Evolutionary conservation across 1,140 invertebrate genomes (phyloP), one percentile per base, ranked within the genome.

Genomic region (Drosophila rufa): DNA sequence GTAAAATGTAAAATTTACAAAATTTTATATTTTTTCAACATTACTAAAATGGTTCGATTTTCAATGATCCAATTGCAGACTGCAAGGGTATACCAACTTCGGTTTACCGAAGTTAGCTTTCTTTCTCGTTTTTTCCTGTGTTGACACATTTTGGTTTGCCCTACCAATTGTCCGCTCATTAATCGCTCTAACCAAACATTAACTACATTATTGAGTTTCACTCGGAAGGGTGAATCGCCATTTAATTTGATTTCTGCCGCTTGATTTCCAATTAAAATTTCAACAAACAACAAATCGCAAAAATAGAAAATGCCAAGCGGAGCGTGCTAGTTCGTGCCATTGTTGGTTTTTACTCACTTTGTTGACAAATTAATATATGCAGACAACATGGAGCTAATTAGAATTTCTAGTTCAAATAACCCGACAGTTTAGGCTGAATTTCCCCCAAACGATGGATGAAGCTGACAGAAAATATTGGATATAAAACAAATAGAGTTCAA

Each of bases 211-310:
- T 71, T 62, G 46, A 43, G 65, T 48, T 68, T 70, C 45, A 77
- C 46, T 70, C 51, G 50, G 68, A 47, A 56, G 45, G 51, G 51
- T 17, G 51, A 51, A 80, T 75, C 64, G 61, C 68, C 71, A 75
- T 86, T 89, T 84, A 89, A 89, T 78, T 89, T 60, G 64, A 68
- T 75, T 75, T 79, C 65, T 79, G 30, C 43, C 53, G 45, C 45
- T 65, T 70, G 58, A 87, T 73, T 83, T 77, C 42, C 66, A 77
- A 87, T 86, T 80, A 82, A 70, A 73, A 82, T 85, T 86, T 59
- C 51, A 80, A 67, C 79, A 68, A 74, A 60, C 68, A 89, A 62
- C 43, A 79, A 79, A 79, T 73, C 47, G 66, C 59, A 73, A 69
- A 69, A 53, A 70, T 40, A 25, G 6, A 36, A 43, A 59, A 53